Conservation (phyloP, 2,113 vertebrate species). For the Aptenodytes forsteri region DNA sequence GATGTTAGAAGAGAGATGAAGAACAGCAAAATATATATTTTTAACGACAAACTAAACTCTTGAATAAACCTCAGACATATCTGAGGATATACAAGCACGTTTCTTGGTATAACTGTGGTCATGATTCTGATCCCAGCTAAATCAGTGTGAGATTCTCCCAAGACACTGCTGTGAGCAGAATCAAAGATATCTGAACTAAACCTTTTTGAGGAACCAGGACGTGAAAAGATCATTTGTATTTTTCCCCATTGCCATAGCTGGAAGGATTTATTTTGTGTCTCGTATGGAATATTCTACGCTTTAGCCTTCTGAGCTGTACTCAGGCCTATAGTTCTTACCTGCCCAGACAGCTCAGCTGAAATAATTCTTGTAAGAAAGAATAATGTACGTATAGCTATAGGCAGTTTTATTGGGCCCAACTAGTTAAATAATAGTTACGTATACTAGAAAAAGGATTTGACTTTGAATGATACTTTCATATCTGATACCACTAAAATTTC, state of each 20-base stretch:
- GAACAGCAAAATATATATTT: not conserved
- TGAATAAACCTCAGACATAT: conserved; percentile 7
- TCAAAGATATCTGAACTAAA: not conserved
- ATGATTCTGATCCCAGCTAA: not conserved
- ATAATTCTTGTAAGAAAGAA: not conserved
- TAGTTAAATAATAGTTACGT: not conserved
- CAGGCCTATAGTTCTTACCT: not conserved
- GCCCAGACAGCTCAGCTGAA: not conserved
- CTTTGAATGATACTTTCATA: not conserved
- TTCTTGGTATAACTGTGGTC: not conserved
- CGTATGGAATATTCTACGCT: not conserved
- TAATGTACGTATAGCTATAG: not conserved
- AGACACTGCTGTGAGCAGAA: not conserved
- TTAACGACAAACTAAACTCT: not conserved
- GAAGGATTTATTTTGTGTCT: not conserved
- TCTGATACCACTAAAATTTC: not conserved
- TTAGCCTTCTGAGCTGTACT: not conserved
- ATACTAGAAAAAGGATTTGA: not conserved
- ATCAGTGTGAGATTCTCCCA: not conserved
- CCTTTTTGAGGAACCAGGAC: not conserved
- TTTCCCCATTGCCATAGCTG: not conserved
- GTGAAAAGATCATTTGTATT: not conserved
- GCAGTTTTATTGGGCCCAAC: not conserved
- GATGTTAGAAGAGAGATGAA: not conserved
- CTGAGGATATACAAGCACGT: not conserved